Evolutionary conservation across 2,888 invertebrate genomes (phyloP).

Genomic region (Yponomeuta plumbellus): DNA sequence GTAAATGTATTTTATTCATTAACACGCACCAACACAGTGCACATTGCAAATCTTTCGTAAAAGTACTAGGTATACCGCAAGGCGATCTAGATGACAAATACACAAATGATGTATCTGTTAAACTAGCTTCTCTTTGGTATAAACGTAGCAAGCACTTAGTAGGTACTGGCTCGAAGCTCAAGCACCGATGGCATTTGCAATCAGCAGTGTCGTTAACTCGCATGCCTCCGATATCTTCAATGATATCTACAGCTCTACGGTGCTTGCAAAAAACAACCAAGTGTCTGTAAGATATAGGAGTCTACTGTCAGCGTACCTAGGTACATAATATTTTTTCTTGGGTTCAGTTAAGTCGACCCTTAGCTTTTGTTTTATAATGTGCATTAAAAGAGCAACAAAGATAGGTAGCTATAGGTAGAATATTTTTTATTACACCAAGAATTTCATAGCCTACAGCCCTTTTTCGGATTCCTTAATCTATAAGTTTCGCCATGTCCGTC

Average conservation of each 20-base stretch:
- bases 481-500: no score
- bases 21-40: no score
- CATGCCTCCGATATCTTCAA: slow-evolving; percentile 51
- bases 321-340: not conserved
- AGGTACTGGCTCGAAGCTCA: slow-evolving; percentile 38
- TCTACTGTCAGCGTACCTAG: not conserved
- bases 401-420: no score
- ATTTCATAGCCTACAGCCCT: no score
- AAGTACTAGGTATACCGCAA: no score
- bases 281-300: not conserved
- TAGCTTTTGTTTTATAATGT: no score
- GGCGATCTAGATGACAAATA: not conserved
- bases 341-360: no score
- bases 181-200: slow-evolving; percentile 53
- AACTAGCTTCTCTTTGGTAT: slow-evolving; percentile 8
- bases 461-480: no score
- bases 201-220: slow-evolving; percentile 71
- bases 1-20: no score
- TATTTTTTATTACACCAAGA: no score
- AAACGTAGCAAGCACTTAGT: slow-evolving; percentile 37
- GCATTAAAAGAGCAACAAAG: no score
- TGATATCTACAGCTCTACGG: slow-evolving; percentile 9
- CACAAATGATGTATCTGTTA: slow-evolving; percentile 3
- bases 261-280: not conserved
- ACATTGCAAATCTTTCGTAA: no score